Percentiles rank a stretch among this genome's conserved stretches.
Conservation (phyloP, 2,888 invertebrate genomes). For the Tholera decimalis region DNA sequence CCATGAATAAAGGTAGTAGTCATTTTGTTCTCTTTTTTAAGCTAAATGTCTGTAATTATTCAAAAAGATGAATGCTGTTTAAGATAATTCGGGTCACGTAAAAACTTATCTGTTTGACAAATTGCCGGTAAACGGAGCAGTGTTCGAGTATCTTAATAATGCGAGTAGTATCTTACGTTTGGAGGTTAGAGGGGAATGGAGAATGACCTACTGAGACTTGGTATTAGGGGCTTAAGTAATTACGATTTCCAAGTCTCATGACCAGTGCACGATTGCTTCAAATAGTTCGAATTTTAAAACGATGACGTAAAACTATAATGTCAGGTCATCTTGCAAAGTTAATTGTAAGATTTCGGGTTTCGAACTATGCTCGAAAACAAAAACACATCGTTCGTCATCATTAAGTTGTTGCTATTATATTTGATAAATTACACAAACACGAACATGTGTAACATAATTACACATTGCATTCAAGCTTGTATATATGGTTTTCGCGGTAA, state of each 20-base stretch:
- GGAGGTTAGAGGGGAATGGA: conserved; percentile 55
- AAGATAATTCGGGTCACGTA: conserved; percentile 87
- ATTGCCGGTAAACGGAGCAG: conserved; percentile 80
- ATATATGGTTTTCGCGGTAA: too few species aligned
- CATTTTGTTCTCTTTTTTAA: conserved; percentile 71
- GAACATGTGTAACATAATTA: too few species aligned
- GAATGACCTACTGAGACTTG: conserved; percentile 30
- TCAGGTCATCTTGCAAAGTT: neutral
- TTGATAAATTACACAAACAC: too few species aligned
- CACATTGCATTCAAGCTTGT: too few species aligned
- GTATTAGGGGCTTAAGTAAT: conserved; percentile 22
- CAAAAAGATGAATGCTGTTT: conserved; percentile 85
- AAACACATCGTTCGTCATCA: too few species aligned
- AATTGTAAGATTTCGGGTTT: neutral
- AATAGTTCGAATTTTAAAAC: neutral
- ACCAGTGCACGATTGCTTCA: neutral
- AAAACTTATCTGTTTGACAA: conserved; percentile 87
- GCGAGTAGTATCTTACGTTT: conserved; percentile 60
- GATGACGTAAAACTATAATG: neutral
- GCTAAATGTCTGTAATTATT: conserved; percentile 81
- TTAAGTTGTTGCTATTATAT: too few species aligned
- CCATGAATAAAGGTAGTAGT: conserved; percentile 64
- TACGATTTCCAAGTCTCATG: neutral
- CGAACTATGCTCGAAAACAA: neutral
- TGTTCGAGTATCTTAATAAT: conserved; percentile 80